Percentiles rank a stretch among this genome's conserved stretches.
Conservation (phyloP, 2,797 vertebrate species). For the Hapalemur alaotrensis region DNA sequence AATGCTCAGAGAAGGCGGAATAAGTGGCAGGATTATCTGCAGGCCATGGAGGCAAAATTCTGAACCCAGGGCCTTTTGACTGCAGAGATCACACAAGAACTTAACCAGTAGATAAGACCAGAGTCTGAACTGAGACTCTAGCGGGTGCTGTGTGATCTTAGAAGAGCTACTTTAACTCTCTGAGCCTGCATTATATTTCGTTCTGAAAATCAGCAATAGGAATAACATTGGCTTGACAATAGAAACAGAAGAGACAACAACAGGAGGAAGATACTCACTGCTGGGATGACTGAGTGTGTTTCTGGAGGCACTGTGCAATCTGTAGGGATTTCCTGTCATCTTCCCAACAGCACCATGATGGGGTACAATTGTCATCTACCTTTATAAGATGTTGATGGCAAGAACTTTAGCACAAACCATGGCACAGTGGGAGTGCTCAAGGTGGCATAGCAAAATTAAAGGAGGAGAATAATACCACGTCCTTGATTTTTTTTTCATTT, state of each 20-base stretch:
- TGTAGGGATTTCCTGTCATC: neutral
- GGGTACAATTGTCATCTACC: rapidly evolving
- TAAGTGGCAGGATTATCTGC: neutral
- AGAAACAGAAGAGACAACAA: neutral
- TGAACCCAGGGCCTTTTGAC: neutral
- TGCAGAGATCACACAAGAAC: neutral
- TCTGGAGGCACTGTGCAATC: neutral
- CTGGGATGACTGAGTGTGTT: neutral
- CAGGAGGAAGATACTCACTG: rapidly evolving
- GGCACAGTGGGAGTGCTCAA: no score
- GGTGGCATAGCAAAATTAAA: neutral
- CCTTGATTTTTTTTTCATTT: neutral
- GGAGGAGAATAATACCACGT: neutral
- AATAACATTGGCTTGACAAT: neutral
- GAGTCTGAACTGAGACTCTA: neutral
- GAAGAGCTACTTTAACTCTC: neutral
- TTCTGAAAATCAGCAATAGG: neutral
- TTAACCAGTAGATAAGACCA: neutral
- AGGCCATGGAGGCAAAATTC: neutral
- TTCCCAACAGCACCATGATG: no score
- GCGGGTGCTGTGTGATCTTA: neutral
- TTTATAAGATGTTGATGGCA: neutral
- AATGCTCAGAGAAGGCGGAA: neutral
- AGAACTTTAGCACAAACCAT: neutral
- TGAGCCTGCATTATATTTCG: neutral